Evolutionary conservation across 1,140 invertebrate species (phyloP).

Genomic region (Dermatophagoides farinae): DNA sequence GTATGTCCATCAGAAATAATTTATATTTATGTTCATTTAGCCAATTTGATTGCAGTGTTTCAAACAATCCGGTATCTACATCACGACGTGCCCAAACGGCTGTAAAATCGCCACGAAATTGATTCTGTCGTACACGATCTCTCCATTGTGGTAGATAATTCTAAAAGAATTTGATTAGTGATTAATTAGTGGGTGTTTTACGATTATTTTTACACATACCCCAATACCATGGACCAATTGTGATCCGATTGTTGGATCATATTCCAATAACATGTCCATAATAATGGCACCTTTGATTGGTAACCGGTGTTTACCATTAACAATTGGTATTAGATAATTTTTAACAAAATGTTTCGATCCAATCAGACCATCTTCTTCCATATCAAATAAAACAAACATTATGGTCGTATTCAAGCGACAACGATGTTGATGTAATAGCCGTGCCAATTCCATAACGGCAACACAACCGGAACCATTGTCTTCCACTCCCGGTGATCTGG

Average conservation of each 20-base stretch:
- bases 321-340: constrained; percentile 23
- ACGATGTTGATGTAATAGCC: constrained; percentile 22
- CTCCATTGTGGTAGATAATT: constrained; percentile 19
- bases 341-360: constrained; percentile 27
- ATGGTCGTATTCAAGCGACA: constrained; percentile 23
- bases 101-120: constrained; percentile 26
- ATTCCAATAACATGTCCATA: constrained; percentile 28
- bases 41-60: constrained; percentile 19
- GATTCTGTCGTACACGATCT: constrained; percentile 20
- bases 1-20: constrained; percentile 14
- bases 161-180: not conserved
- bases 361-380: constrained; percentile 27
- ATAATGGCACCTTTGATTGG: constrained; percentile 27
- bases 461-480: constrained; percentile 29
- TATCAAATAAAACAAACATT: constrained; percentile 29
- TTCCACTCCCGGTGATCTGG: constrained; percentile 22
- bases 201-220: not conserved
- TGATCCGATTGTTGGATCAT: constrained; percentile 23
- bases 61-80: constrained; percentile 22
- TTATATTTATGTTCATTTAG: constrained; percentile 19
- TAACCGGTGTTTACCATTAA: constrained; percentile 15
- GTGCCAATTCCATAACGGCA: constrained; percentile 27
- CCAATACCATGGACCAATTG: constrained; percentile 17
- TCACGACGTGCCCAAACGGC: constrained; percentile 23
- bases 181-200: not conserved